Conservation (phyloP, 2,797 vertebrate genomes). For the Gorsachius magnificus region DNA sequence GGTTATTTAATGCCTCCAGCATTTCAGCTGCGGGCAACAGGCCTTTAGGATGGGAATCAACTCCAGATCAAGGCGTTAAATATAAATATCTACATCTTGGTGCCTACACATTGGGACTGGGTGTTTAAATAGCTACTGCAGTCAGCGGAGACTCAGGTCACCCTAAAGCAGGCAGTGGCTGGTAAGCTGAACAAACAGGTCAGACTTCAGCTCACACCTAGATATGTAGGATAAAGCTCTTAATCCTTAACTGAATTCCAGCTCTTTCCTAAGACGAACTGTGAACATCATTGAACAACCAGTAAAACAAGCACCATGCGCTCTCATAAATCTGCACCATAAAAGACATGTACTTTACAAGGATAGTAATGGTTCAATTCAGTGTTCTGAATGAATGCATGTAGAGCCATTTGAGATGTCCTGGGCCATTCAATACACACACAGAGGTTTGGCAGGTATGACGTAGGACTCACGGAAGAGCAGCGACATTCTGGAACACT, state of each 20-base stretch:
- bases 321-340: background rate
- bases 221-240: background rate
- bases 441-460: background rate
- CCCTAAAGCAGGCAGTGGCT: background rate
- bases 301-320: background rate
- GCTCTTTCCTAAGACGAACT: background rate
- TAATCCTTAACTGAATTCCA: background rate
- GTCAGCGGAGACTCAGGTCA: background rate
- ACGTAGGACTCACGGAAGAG: background rate
- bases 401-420: background rate
- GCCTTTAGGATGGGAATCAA: background rate
- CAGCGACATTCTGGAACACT: background rate
- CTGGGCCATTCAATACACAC: background rate
- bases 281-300: background rate
- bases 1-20: background rate
- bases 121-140: background rate
- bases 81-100: background rate
- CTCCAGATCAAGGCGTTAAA: background rate
- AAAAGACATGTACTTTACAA: background rate
- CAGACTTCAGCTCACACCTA: background rate
- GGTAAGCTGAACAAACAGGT: background rate
- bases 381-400: background rate
- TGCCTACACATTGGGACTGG: accelerated
- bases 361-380: background rate
- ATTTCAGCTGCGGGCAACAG: background rate